Base-by-base conservation (phyloP, 1,140 invertebrate genomes). In the Drosophila sturtevanti region DNA sequence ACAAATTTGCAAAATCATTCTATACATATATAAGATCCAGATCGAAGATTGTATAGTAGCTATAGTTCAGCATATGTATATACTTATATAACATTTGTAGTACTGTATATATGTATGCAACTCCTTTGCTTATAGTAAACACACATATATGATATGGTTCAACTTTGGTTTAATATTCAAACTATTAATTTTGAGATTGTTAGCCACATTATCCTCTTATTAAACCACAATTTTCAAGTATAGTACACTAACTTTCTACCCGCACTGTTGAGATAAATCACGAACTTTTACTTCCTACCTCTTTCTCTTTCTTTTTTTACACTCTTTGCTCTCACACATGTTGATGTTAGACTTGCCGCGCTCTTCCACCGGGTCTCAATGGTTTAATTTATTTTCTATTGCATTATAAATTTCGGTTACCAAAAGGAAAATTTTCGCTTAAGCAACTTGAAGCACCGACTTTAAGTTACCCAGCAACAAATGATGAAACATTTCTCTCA, bases 331-430 rank as follows among this genome's bases (percentile, higher is more conserved):
- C 54, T 51, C 48, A 11, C 18, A 38, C 6, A 18, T 54, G 48
- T 27, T 62, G 31, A 21, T 59, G 38, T 34, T 48, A 12, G 18
- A 14, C 41, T 21, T 48, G n/a, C 27, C 37, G 11, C 34, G 9
- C 21, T 31, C 34, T n/a, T 48, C 14, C 37, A 34, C 35, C 59
- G 10, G 44, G 27, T 69, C 65, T 67, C 37, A 37, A 56, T 18
- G 60, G 63, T 56, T 84, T 65, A 27, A 77, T 63, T 72, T 52
- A 72, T 66, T 72, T 63, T 70, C 31, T 68, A 62, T 65, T 77
- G 66, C 67, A 63, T 68, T 72, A 38, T 34, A 63, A 63, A 72
- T 77, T 56, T 68, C 44, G 51, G 60, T 51, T 60, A 9, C 55
- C 44, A 67, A 34, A 37, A 18, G 41, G 16, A 21, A 48, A 48